These are phyloP conservation scores for Mycogona germanica DNA, from an alignment of 2,888 invertebrate genomes.

Conservation along the genomic window DNA sequence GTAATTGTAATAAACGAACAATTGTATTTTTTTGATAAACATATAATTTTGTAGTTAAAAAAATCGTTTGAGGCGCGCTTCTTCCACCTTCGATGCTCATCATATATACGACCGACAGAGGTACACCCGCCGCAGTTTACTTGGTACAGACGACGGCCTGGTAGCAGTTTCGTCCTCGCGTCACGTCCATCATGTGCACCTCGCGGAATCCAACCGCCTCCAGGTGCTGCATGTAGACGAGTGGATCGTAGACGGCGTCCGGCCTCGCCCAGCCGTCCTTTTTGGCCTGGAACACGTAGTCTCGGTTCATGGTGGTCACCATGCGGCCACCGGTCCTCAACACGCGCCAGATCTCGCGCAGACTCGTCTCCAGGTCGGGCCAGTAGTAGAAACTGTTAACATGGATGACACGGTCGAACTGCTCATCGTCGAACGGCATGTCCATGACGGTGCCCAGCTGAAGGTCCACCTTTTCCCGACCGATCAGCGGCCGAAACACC, in stretches of 20 bases:
- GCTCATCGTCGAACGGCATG: not conserved
- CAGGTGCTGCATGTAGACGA: not conserved
- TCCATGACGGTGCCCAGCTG: not conserved
- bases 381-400: not conserved
- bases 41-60: too few species aligned
- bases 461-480: not conserved
- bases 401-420: not conserved
- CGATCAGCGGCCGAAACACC: not conserved
- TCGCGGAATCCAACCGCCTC: not conserved
- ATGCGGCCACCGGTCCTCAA: not conserved
- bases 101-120: too few species aligned
- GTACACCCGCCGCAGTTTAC: too few species aligned
- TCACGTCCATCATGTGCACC: not conserved
- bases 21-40: too few species aligned
- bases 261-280: not conserved
- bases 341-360: not conserved
- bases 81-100: too few species aligned
- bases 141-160: too few species aligned
- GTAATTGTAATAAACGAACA: too few species aligned
- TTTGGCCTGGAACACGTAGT: not conserved
- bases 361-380: not conserved
- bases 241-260: not conserved
- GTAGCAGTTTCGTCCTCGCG: not conserved
- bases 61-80: too few species aligned
- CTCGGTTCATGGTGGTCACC: not conserved